phyloP scores from a whole-genome alignment of 2,888 invertebrate species.

The Mythimna albipuncta region DNA sequence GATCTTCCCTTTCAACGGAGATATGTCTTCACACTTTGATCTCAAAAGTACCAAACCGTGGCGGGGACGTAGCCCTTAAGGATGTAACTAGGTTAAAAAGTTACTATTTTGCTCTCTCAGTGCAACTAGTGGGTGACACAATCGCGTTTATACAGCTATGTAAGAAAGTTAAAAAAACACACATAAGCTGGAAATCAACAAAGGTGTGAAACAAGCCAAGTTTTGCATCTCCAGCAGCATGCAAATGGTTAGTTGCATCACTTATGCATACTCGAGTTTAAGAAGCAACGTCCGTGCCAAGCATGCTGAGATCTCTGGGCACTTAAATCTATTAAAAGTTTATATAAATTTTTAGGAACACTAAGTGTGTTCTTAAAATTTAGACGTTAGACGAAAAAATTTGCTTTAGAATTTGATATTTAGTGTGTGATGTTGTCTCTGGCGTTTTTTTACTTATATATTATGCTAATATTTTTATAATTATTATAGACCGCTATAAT shows the following conservation, averaged over 20 bases:
- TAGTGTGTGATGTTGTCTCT: background rate
- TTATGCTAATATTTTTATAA: too few relatives aligned
- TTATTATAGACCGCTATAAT: too few relatives aligned
- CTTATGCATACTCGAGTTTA: constrained; percentile 44
- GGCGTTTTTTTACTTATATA: too few relatives aligned
- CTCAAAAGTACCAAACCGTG: too few relatives aligned
- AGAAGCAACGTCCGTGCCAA: constrained; percentile 25
- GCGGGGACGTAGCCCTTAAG: too few relatives aligned
- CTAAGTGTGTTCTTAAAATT: background rate
- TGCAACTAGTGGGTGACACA: too few relatives aligned
- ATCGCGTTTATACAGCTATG: too few relatives aligned
- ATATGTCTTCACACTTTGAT: too few relatives aligned
- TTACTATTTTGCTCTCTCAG: too few relatives aligned
- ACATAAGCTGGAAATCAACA: background rate
- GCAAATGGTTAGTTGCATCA: constrained; percentile 19
- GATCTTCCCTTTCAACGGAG: too few relatives aligned
- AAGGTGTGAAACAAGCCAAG: constrained; percentile 23
- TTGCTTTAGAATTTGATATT: background rate
- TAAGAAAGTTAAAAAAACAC: background rate
- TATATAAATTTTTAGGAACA: constrained; percentile 36
- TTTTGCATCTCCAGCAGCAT: constrained; percentile 15
- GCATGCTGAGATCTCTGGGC: constrained; percentile 26
- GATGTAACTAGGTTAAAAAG: too few relatives aligned
- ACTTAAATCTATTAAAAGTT: constrained; percentile 50
- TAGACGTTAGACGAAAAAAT: background rate